Evolutionary conservation across 2,797 vertebrate species (phyloP), one percentile per base, ranked within the genome.

Genomic region (Sebastes hubbsi): DNA sequence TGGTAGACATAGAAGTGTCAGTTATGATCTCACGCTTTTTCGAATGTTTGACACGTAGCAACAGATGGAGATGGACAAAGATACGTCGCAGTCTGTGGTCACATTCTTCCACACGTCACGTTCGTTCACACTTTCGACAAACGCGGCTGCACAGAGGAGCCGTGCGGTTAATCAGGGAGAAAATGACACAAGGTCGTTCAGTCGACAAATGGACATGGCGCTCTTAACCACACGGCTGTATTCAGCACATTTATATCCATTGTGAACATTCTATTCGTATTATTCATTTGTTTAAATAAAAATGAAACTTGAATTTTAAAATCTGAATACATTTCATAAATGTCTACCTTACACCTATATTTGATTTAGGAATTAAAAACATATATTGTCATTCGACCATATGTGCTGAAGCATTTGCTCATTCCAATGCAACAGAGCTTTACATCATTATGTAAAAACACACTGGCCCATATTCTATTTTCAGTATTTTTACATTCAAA

Each of bases 401-500:
- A 32, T 20, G 46, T 30, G 61, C 14, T 36, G 63, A 38, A 68
- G 63, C 9, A 29, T 59, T 59, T 29, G 1, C 12, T 42, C 18
- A 60, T 56, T 67, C 6, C 32, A 42, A n/a, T 29, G n/a, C 38
- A 63, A 29, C 18, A 34, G 42, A 46, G 29, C 18, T 55, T 68
- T 75, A 46, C 16, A 59, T 25, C 4, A 56, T 63, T 22, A 22
- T 60, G 30, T 56, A 38, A 61, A 52, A 52, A 30, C 22, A 60
- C 61, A 42, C 8, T 36, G 14, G 46, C 5, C 9, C 1, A 8
- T 29, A 30, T 64, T 56, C 13, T 55, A 54, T 61, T 55, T 52
- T 42, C 29, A 59, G 29, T 27, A 54, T 75, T 52, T 81, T 70
- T 55, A 54, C 68, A 77, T 65, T 60, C 30, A 25, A 30, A 77